phyloP scores from a whole-genome alignment of 1,140 invertebrate genomes.

The Drosophila willistoni region DNA sequence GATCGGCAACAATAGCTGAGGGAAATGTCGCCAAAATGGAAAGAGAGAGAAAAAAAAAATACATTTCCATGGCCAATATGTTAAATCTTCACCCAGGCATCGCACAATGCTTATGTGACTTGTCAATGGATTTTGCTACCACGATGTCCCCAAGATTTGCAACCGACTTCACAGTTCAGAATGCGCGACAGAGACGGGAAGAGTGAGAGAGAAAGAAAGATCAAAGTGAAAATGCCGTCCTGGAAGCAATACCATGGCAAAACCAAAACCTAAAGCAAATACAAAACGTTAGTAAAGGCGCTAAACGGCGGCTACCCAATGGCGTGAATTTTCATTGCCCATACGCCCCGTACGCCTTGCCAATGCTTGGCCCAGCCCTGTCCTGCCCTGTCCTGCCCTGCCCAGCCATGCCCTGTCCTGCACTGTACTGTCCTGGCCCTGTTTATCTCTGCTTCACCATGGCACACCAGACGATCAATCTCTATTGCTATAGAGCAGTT shows the following conservation, averaged over 20 bases:
- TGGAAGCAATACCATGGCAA: constrained; percentile 32
- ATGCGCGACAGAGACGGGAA: background rate
- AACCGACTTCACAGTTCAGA: constrained; percentile 62
- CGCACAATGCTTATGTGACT: constrained; percentile 74
- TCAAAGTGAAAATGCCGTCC: constrained; percentile 64
- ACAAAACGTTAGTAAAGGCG: constrained; percentile 42
- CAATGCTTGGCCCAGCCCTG: background rate
- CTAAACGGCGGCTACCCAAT: constrained; percentile 71
- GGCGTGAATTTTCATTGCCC: constrained; percentile 72
- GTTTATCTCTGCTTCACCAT: background rate
- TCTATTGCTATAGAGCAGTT: constrained; percentile 45
- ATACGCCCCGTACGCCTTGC: constrained; percentile 64
- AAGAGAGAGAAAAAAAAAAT: background rate
- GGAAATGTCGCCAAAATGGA: background rate
- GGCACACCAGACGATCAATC: constrained; percentile 63
- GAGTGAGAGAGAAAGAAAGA: constrained; percentile 26
- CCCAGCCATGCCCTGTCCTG: background rate
- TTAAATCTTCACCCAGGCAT: constrained; percentile 43
- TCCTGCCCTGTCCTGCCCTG: background rate
- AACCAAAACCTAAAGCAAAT: background rate
- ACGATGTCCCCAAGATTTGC: constrained; percentile 49
- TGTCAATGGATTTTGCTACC: constrained; percentile 64
- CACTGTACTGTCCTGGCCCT: constrained; percentile 3
- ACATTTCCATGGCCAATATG: constrained; percentile 41
- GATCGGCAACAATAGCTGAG: no score